A percentile compares a stretch with the other conserved stretches of the same genome.
phyloP scores from a whole-genome alignment of 1,140 invertebrate species.

The Octopus sinensis region DNA sequence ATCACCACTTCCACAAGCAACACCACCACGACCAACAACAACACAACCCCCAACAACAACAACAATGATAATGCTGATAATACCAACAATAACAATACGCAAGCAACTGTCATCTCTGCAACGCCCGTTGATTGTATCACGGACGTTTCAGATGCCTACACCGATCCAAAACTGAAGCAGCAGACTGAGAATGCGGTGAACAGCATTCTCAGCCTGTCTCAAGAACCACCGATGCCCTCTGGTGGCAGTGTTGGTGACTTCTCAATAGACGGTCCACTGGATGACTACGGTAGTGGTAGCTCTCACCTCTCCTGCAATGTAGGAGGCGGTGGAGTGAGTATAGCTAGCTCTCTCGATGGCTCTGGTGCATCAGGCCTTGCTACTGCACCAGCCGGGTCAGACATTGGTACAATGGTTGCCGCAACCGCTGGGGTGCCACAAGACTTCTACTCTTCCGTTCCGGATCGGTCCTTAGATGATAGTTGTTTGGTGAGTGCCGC shows the following conservation, averaged over 20 bases:
- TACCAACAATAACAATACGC: neutral
- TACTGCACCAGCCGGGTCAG: neutral
- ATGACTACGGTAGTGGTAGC: neutral
- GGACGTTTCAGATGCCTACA: neutral
- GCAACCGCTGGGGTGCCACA: neutral
- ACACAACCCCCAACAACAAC: neutral
- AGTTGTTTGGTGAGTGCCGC: neutral
- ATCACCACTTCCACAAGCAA: neutral
- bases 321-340: constrained; percentile 2
- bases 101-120: neutral
- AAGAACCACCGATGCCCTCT: constrained; percentile 19
- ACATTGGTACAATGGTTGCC: neutral
- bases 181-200: constrained; percentile 50
- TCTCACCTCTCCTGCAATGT: constrained; percentile 8
- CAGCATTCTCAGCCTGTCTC: constrained; percentile 41
- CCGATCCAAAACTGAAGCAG: constrained; percentile 34
- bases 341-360: neutral
- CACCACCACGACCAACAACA: neutral
- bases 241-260: neutral
- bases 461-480: neutral
- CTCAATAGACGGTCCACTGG: constrained; percentile 19
- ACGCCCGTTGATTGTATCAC: neutral
- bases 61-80: neutral
- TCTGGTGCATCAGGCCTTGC: neutral
- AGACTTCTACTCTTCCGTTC: neutral